Conservation (phyloP, 2,113 vertebrate genomes). For the Xenopus tropicalis region DNA sequence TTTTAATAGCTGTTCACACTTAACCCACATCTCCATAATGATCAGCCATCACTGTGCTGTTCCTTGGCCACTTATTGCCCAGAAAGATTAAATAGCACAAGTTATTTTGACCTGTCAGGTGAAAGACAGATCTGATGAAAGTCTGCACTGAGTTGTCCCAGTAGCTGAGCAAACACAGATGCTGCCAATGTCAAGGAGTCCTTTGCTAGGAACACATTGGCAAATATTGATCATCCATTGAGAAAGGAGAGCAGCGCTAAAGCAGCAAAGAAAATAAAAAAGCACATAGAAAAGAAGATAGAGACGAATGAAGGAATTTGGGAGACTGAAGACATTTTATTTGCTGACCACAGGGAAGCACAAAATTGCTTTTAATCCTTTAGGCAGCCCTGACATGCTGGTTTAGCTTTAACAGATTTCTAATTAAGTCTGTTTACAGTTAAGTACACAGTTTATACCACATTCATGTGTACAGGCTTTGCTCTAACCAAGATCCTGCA, state of each 20-base stretch:
- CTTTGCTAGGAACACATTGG: conserved; percentile 32
- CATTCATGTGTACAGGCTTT: conserved; percentile 12
- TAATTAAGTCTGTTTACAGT: conserved; percentile 45
- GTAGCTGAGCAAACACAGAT: conserved; percentile 44
- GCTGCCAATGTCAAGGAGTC: conserved; percentile 39
- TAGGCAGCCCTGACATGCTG: conserved; percentile 30
- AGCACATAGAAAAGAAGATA: not conserved
- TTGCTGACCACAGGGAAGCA: conserved; percentile 41
- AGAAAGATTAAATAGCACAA: conserved; percentile 19
- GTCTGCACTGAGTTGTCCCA: conserved; percentile 29
- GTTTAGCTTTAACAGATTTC: conserved; percentile 41
- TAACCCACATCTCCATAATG: not conserved
- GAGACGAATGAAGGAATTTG: conserved; percentile 27
- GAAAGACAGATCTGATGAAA: conserved; percentile 34
- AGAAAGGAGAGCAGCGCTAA: conserved; percentile 8
- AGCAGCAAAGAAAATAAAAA: conserved; percentile 21
- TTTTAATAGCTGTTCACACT: not conserved
- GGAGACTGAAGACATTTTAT: conserved; percentile 37
- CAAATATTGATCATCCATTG: conserved; percentile 42
- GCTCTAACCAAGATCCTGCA: not conserved
- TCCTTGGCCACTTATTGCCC: conserved; percentile 8
- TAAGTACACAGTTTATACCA: conserved; percentile 29
- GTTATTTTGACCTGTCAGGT: conserved; percentile 31
- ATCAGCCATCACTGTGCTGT: not conserved
- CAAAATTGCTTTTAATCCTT: conserved; percentile 36